phyloP scores from a whole-genome alignment of 2,888 invertebrate genomes.

The Acleris holmiana region DNA sequence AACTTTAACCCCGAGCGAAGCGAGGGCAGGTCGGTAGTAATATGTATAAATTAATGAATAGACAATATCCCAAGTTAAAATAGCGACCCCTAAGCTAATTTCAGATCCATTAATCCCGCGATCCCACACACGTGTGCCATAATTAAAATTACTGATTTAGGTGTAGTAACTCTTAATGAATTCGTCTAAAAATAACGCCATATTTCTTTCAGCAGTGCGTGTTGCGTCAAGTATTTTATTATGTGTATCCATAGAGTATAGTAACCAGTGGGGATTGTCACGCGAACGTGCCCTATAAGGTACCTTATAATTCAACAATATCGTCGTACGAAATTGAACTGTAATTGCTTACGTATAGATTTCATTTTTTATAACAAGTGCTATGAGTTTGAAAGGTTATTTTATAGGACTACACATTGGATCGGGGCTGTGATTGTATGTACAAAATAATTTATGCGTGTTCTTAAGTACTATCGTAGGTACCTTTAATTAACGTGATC shows the following conservation, averaged over 20 bases:
- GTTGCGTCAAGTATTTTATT: conserved; percentile 19
- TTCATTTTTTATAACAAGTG: not conserved
- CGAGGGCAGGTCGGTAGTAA: too few relatives aligned
- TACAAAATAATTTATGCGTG: not conserved
- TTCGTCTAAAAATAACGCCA: conserved; percentile 34
- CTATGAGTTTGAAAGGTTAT: not conserved
- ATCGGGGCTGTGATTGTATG: not conserved
- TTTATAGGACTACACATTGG: conserved; percentile 2
- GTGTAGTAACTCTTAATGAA: conserved; percentile 21
- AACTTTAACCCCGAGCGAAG: too few relatives aligned
- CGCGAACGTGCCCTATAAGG: conserved; percentile 38
- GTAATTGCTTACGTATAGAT: not conserved
- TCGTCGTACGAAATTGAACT: not conserved
- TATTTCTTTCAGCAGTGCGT: conserved; percentile 37
- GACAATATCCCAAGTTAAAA: too few relatives aligned
- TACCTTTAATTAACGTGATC: too few relatives aligned
- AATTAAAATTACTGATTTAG: conserved; percentile 1
- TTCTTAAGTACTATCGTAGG: too few relatives aligned
- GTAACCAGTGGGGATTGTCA: conserved; percentile 36
- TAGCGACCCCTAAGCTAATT: too few relatives aligned
- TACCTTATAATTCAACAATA: not conserved
- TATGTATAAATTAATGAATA: too few relatives aligned
- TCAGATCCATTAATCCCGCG: too few relatives aligned
- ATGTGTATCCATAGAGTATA: conserved; percentile 17
- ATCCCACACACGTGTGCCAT: too few relatives aligned